Evolutionary conservation across 2,888 invertebrate genomes (phyloP), one percentile per base, ranked within the genome.

Genomic region (Peribatodes rhomboidaria): DNA sequence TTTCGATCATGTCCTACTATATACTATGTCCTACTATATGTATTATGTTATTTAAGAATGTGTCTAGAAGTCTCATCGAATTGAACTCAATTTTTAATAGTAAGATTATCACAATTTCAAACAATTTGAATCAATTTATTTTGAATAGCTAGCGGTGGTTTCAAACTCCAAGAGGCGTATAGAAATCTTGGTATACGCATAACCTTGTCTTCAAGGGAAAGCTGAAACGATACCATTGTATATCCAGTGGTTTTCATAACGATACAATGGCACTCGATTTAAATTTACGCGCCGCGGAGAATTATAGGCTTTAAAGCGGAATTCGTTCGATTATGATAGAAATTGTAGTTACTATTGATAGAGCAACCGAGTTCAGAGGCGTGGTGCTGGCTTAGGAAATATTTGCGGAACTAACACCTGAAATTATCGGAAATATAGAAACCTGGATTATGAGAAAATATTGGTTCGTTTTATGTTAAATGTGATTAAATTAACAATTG

Each of bases 151-250:
- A 41, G 22, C 1, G 9, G 44, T 44, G 20, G 2, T 8, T 46
- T 22, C 13, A 46, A 46, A 22, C n/a, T 27, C 14, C 6, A 1
- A 10, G 31, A 47, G 1, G 78, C 76, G 80, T 85, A 77, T 52
- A 13, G 68, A 71, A 67, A 63, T 63, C 67, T 61, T 47, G 37
- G 37, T 46, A 42, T 69, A 68, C 58, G 59, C 57, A 59, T 66
- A 70, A 64, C 71, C 74, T 75, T 73, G 74, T 64, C 27, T 41
- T 16, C 46, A 55, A 74, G 71, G 70, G 76, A 78, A 79, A 80
- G 75, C 76, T 77, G 49, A 69, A 78, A 78, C 76, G 60, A 65
- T 60, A 66, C 73, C 54, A 81, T 83, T 84, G 79, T 82, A 65
- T 57, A 61, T 61, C 61, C 50, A 73, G 67, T 71, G 47, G 74